Percentiles rank a stretch among this genome's conserved stretches.
phyloP scores from a whole-genome alignment of 64 coral and sea anemone genomes.

The Montipora cactus region DNA sequence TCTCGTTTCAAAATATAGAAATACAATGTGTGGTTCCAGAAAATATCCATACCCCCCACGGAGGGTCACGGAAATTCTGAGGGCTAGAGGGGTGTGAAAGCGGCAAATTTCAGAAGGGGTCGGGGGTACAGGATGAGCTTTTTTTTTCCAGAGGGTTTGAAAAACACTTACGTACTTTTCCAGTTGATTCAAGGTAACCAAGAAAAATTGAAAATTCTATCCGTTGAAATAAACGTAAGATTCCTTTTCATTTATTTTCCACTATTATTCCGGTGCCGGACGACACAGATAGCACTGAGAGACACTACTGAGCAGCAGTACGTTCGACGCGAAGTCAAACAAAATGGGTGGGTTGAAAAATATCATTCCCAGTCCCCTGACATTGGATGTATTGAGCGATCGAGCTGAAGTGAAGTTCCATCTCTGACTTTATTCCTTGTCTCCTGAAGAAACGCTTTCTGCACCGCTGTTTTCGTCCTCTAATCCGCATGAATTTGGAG shows the following conservation, averaged over 20 bases:
- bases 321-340: neutral
- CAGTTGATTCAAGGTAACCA: too few relatives aligned
- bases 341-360: neutral
- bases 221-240: too few relatives aligned
- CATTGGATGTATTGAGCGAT: neutral
- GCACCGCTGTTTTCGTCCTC: neutral
- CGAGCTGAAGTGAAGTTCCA: neutral
- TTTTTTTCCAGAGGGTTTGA: too few relatives aligned
- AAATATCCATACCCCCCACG: too few relatives aligned
- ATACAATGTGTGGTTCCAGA: too few relatives aligned
- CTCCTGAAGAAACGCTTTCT: constrained; percentile 14
- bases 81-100: too few relatives aligned
- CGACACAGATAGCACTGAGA: constrained; percentile 3
- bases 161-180: too few relatives aligned
- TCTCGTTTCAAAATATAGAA: too few relatives aligned
- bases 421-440: neutral
- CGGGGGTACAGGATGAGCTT: neutral
- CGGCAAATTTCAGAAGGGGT: too few relatives aligned
- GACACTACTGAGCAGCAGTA: neutral
- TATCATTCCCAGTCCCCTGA: neutral
- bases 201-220: too few relatives aligned
- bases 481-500: neutral
- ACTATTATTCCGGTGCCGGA: neutral
- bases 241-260: too few relatives aligned
- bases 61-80: too few relatives aligned